These are phyloP conservation scores for Leguminivora glycinivorella DNA, from an alignment of 1,140 invertebrate genomes.

Conservation along the genomic window DNA sequence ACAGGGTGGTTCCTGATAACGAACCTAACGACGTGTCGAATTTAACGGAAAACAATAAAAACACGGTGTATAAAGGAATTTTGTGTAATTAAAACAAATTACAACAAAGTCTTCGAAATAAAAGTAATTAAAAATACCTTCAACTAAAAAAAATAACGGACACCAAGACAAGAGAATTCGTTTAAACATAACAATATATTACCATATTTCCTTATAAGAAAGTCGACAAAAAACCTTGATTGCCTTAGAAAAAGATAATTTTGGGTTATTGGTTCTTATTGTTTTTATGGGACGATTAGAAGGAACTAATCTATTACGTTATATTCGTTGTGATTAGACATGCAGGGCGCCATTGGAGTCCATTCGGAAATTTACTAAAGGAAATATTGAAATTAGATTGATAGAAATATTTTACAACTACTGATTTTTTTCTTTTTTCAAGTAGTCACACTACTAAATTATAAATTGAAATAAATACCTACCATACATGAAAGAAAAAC, in stretches of 20 bases:
- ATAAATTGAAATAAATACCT: too few relatives aligned
- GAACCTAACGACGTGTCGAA: too few relatives aligned
- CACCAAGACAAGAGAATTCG: background rate
- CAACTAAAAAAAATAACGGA: background rate
- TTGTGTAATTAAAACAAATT: too few relatives aligned
- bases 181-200: conserved; percentile 13
- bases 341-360: background rate
- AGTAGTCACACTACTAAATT: too few relatives aligned
- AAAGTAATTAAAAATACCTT: too few relatives aligned
- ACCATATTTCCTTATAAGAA: background rate
- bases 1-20: too few relatives aligned
- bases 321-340: conserved; percentile 5
- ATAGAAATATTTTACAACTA: too few relatives aligned
- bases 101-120: too few relatives aligned
- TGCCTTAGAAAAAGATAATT: background rate
- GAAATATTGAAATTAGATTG: background rate
- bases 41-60: too few relatives aligned
- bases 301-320: conserved; percentile 3
- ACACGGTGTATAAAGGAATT: too few relatives aligned
- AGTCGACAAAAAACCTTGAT: background rate
- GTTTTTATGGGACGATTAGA: conserved; percentile 23
- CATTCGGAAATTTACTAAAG: background rate
- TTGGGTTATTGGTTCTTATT: conserved; percentile 4
- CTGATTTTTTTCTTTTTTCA: too few relatives aligned
- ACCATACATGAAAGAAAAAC: too few relatives aligned